Base-by-base conservation (phyloP, 1,140 invertebrate species). In the Dendrolimus kikuchii region DNA sequence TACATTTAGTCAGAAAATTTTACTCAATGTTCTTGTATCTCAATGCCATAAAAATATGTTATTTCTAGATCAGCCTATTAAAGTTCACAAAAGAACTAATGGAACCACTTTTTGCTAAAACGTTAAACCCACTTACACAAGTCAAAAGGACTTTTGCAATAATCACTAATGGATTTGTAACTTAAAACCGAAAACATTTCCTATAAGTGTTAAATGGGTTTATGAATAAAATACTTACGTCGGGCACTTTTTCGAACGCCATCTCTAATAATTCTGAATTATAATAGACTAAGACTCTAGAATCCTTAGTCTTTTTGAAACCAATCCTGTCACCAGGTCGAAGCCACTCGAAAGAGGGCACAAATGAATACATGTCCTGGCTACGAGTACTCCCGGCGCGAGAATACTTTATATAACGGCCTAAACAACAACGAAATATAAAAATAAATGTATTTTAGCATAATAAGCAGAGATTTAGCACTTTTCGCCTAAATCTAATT, bases 301-400 rank as follows among this genome's bases (percentile, higher is more conserved):
- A 88, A 58, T 92, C 92, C 49, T 83, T 84, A 8, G 88, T 92
- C 65, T 88, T 89, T 66, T 93, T 91, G 7, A 93, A 65, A 1
- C 92, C 92, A 8, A 94, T 88, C 50, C 92, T 89, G 75, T 93
- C 95, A 1, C 94, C 94, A 2, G 92, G 89, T 37, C 93, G 88
- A 5, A 98, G 73, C 91, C 94, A 95, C 60, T 95, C 93, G 49
- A 96, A 88, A 52, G 92, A 94, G 0, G 93, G 93, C 58, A 93
- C 90, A 6, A 81, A 64, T 90, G 95, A 68, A 89, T 90, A 49
- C 88, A 89, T 52, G 88, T 90, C 46, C 91, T 80, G 59, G 90
- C 89, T 55, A 91, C 85, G 60, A 90, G 81, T 50, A 23, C 23
- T 23, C 23, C 23, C 23, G 23, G 23, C 23, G 23, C 23, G 23